These are phyloP conservation scores for Epistrophella euchroma DNA, from an alignment of 2,888 invertebrate genomes.

Conservation along the genomic window DNA sequence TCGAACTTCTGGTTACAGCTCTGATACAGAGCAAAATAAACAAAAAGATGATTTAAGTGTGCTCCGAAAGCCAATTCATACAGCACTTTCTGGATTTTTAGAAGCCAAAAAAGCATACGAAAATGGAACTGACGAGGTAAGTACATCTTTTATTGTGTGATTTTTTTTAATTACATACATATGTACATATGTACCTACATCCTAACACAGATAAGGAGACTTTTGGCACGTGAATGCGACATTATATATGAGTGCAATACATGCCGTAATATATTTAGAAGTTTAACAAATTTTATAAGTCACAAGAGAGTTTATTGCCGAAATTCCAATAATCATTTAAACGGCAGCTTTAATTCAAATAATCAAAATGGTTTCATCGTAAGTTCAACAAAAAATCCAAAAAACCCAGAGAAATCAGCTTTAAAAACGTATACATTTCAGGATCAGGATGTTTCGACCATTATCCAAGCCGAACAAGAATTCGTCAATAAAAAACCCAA, in stretches of 20 bases:
- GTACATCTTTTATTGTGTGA: constrained; percentile 63
- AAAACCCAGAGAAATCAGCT: constrained; percentile 14
- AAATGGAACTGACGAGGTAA: constrained; percentile 90
- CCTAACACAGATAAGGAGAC: constrained; percentile 87
- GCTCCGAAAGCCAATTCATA: constrained; percentile 88
- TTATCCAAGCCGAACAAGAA: constrained; percentile 84
- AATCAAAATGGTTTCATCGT: constrained; percentile 83
- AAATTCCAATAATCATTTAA: constrained; percentile 85
- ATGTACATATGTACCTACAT: not conserved
- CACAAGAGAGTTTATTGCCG: constrained; percentile 94
- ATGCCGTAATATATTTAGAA: constrained; percentile 93
- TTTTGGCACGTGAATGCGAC: constrained; percentile 93
- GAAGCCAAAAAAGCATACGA: constrained; percentile 90
- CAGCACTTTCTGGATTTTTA: constrained; percentile 88
- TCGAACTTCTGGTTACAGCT: constrained; percentile 77
- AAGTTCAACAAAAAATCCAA: constrained; percentile 55
- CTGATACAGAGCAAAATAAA: constrained; percentile 83
- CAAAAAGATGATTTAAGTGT: constrained; percentile 85
- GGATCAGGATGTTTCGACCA: constrained; percentile 84
- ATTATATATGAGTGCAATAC: constrained; percentile 95
- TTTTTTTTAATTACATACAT: constrained; percentile 67
- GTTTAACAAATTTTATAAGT: constrained; percentile 93
- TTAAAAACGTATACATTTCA: constrained; percentile 77
- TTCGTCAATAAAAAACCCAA: constrained; percentile 80
- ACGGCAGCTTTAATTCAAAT: constrained; percentile 84